A percentile compares a stretch with the other conserved stretches of the same genome.
Evolutionary conservation across 2,113 vertebrate genomes (phyloP).

Genomic region (Rostratula benghalensis): DNA sequence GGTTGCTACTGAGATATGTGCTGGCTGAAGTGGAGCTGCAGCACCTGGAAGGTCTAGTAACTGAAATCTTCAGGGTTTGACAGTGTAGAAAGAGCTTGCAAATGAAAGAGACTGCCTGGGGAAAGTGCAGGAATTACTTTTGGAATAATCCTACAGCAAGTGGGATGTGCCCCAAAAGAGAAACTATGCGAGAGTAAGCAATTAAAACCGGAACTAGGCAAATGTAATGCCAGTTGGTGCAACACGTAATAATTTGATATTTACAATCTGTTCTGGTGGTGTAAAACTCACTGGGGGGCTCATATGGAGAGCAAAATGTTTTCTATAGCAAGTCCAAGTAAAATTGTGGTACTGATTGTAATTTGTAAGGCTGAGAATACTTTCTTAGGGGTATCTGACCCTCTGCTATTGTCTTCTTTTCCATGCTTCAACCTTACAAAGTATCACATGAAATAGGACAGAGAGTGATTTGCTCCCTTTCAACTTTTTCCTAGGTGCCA

Average conservation of each 20-base stretch:
- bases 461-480: neutral
- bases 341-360: neutral
- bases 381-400: neutral
- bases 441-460: neutral
- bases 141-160: neutral
- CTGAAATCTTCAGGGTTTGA: neutral
- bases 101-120: neutral
- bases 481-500: neutral
- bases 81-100: fast-evolving
- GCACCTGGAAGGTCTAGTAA: neutral
- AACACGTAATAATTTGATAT: constrained; percentile 30
- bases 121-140: neutral
- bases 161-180: neutral
- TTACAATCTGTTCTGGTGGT: constrained; percentile 39
- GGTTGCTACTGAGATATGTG: neutral
- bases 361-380: neutral
- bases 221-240: neutral
- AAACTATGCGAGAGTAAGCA: neutral
- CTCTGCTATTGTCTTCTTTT: neutral
- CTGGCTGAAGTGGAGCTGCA: neutral
- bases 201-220: constrained; percentile 31
- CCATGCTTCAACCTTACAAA: neutral
- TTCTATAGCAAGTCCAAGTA: neutral
- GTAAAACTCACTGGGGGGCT: neutral
- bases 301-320: fast-evolving